Evolutionary conservation across 2,797 vertebrate genomes (phyloP).

Genomic region (Hipposideros larvatus): DNA sequence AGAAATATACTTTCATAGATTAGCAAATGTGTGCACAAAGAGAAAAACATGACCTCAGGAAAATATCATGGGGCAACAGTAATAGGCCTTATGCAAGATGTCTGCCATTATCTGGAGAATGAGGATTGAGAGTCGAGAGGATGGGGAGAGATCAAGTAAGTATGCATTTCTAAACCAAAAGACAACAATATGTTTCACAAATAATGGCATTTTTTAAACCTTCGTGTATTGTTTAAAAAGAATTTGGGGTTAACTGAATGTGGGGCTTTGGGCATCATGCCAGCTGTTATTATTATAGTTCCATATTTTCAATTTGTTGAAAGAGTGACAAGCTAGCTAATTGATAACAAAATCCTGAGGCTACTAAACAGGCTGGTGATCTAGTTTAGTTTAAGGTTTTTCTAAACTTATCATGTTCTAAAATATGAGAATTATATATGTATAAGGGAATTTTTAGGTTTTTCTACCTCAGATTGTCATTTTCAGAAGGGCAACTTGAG

Average conservation of each 20-base stretch:
- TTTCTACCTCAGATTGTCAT: not conserved
- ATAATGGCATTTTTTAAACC: not conserved
- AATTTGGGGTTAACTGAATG: conserved; percentile 43
- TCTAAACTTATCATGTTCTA: not conserved
- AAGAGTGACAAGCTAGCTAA: not conserved
- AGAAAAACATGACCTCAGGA: conserved; percentile 55
- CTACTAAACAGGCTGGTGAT: not conserved
- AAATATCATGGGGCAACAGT: not conserved
- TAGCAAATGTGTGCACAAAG: conserved; percentile 59
- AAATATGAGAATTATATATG: not conserved
- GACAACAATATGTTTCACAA: not conserved
- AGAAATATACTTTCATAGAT: conserved; percentile 72
- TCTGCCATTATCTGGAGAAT: not conserved
- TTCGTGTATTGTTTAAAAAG: not conserved
- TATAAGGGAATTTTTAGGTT: not conserved
- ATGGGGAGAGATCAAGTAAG: not conserved
- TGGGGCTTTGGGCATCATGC: not conserved
- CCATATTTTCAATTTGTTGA: conserved; percentile 6
- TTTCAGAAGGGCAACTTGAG: not conserved
- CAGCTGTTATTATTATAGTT: conserved; percentile 36
- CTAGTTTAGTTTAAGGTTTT: not conserved
- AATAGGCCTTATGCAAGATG: not conserved
- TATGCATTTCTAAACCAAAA: not conserved
- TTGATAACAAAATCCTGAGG: not conserved
- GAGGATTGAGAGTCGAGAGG: not conserved